Percentiles rank a stretch among this genome's conserved stretches.
phyloP scores from a whole-genome alignment of 2,888 invertebrate genomes.

The Drosophila helvetica region DNA sequence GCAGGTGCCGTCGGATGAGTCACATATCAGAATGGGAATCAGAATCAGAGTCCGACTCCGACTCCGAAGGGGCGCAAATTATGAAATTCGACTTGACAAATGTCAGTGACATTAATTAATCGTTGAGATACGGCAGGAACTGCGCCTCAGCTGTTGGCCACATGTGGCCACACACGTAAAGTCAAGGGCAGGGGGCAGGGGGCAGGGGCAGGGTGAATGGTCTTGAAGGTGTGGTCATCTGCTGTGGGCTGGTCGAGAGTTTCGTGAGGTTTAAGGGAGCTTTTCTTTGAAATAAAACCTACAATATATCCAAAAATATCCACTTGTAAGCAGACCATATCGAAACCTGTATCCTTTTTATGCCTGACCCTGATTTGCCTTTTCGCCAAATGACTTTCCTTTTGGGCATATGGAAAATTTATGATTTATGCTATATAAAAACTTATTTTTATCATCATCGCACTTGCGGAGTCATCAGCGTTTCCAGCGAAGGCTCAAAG shows the following conservation, averaged over 20 bases:
- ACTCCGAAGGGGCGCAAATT: constrained; percentile 53
- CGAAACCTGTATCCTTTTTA: not conserved
- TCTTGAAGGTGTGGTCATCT: not conserved
- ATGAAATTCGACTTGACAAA: constrained; percentile 74
- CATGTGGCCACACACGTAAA: not conserved
- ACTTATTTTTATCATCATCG: constrained; percentile 60
- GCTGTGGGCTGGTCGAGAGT: too few species aligned
- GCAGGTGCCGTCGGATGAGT: not conserved
- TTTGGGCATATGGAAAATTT: constrained; percentile 33
- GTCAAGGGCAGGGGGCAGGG: not conserved
- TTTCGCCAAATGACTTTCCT: not conserved
- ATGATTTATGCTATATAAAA: constrained; percentile 67
- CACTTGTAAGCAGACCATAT: not conserved
- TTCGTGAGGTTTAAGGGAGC: not conserved
- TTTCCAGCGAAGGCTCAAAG: constrained; percentile 38
- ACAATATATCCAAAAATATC: not conserved
- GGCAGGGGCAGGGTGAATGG: not conserved
- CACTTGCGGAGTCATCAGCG: constrained; percentile 51
- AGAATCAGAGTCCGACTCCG: not conserved
- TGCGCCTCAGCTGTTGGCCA: not conserved
- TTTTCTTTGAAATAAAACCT: not conserved
- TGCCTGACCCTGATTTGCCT: constrained; percentile 10
- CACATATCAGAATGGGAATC: constrained; percentile 20
- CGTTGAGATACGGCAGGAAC: constrained; percentile 53
- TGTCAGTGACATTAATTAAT: constrained; percentile 76